Conservation (phyloP, 2,797 vertebrate species). For the Xiphorhynchus erythropygius region DNA sequence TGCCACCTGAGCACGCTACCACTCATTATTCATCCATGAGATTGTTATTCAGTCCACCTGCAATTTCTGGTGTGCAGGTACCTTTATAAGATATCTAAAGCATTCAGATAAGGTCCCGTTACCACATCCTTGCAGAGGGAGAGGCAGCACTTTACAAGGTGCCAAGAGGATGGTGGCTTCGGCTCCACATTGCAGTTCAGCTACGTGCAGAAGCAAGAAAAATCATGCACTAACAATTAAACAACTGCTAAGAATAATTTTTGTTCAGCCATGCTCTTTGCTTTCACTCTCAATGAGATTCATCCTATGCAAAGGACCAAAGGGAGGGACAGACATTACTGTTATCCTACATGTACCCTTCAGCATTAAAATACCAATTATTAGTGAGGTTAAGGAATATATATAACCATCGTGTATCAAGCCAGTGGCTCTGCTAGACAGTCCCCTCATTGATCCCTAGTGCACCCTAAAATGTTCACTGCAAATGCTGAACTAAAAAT, state of each 20-base stretch:
- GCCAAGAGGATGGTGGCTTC: neutral
- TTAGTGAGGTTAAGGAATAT: neutral
- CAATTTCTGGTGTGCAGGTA: neutral
- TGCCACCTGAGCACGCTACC: neutral
- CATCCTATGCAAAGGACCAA: neutral
- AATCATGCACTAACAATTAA: neutral
- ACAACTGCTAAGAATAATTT: neutral
- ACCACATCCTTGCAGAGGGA: neutral
- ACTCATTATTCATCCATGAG: neutral
- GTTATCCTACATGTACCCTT: neutral
- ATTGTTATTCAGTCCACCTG: neutral
- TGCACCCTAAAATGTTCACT: neutral
- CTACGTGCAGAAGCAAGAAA: neutral
- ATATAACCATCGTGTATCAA: neutral
- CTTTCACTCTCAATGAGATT: neutral
- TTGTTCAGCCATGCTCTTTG: neutral
- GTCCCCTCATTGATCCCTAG: neutral
- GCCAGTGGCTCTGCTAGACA: neutral
- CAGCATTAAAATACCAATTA: neutral
- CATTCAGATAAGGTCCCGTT: neutral
- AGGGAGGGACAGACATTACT: neutral
- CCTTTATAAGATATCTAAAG: conserved; percentile 7
- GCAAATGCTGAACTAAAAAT: neutral
- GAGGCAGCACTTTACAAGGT: neutral
- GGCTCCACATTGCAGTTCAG: neutral